Percentiles rank a stretch among this genome's conserved stretches.
Evolutionary conservation across 2,797 vertebrate genomes (phyloP).

Genomic region (Setipinna tenuifilis): DNA sequence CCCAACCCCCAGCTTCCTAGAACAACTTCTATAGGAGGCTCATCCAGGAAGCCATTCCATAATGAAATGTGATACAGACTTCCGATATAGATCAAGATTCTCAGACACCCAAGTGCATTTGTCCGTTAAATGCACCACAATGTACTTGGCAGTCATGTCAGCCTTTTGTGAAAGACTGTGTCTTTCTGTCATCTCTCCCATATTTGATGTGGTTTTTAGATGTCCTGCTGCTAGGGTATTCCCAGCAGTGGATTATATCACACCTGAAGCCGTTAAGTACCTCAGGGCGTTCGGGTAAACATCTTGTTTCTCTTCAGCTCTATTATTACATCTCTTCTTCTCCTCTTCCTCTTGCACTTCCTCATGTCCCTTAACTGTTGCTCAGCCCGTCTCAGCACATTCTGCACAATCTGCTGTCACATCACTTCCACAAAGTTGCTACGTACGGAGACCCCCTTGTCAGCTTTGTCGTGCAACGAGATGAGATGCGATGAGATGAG

Average conservation of each 20-base stretch:
- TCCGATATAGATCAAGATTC: neutral
- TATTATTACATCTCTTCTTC: no score
- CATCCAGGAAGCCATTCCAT: neutral
- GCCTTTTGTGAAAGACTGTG: no score
- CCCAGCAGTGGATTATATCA: no score
- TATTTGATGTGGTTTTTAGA: no score
- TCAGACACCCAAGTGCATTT: neutral
- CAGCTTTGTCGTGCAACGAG: neutral
- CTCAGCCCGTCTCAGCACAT: constrained; percentile 33
- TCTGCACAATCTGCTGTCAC: constrained; percentile 42
- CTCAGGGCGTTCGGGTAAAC: no score
- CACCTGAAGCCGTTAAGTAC: no score
- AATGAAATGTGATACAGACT: neutral
- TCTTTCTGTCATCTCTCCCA: no score
- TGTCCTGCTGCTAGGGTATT: no score
- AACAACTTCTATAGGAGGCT: neutral
- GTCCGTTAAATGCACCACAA: neutral
- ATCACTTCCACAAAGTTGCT: constrained; percentile 51
- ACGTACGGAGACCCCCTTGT: constrained; percentile 46
- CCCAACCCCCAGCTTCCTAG: neutral
- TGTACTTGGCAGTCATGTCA: neutral
- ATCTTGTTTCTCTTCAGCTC: neutral
- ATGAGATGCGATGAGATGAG: neutral
- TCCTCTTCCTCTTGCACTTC: neutral
- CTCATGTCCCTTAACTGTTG: neutral